A percentile compares a stretch with the other conserved stretches of the same genome.
Conservation (phyloP, 2,888 invertebrate genomes). For the Megaustenia siamemsis region DNA sequence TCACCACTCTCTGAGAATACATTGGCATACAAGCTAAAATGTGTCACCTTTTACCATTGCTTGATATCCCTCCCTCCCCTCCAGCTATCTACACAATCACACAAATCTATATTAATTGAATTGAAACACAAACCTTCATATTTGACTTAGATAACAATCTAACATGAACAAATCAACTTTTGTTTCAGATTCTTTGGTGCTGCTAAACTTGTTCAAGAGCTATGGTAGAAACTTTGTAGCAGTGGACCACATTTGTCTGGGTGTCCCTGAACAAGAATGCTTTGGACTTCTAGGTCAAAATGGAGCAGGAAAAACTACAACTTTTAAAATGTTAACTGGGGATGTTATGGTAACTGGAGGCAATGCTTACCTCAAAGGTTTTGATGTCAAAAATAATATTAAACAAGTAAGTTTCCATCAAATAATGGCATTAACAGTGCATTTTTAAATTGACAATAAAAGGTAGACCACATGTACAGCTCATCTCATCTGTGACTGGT, state of each 20-base stretch:
- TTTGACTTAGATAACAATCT: no score
- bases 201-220: conserved; percentile 84
- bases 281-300: conserved; percentile 91
- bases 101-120: no score
- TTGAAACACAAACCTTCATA: no score
- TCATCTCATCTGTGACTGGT: no score
- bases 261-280: conserved; percentile 83
- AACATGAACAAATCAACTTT: background rate
- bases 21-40: no score
- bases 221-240: conserved; percentile 83
- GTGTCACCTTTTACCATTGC: no score
- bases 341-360: conserved; percentile 81
- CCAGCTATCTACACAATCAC: no score
- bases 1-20: no score
- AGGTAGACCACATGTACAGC: no score
- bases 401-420: conserved; percentile 62
- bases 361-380: conserved; percentile 81
- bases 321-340: conserved; percentile 87
- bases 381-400: conserved; percentile 65
- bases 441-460: no score
- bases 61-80: no score
- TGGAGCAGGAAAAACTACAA: conserved; percentile 93
- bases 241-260: conserved; percentile 75
- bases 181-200: conserved; percentile 67
- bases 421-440: no score